A percentile compares a stretch with the other conserved stretches of the same genome.
Evolutionary conservation across 2,797 vertebrate species (phyloP).

Genomic region (Octomys mimax): DNA sequence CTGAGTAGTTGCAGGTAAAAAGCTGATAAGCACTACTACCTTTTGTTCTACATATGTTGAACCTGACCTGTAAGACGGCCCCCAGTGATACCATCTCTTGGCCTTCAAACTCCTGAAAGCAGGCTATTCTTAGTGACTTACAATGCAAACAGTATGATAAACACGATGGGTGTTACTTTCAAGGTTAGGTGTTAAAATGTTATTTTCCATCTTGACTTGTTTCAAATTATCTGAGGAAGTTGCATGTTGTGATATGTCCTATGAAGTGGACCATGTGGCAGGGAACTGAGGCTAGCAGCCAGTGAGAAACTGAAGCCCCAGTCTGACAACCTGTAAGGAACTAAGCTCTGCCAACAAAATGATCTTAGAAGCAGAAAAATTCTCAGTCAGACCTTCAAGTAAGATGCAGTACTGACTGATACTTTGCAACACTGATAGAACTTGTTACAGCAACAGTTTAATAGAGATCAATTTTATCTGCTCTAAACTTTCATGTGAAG

Average conservation of each 20-base stretch:
- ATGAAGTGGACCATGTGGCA: background rate
- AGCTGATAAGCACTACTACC: slow-evolving; percentile 85
- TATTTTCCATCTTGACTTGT: background rate
- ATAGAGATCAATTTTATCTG: background rate
- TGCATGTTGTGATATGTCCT: background rate
- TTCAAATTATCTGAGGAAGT: background rate
- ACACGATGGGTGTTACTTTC: background rate
- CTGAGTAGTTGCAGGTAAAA: slow-evolving; percentile 95
- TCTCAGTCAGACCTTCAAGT: background rate
- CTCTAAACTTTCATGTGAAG: slow-evolving; percentile 22
- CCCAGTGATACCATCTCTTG: background rate
- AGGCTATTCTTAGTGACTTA: background rate
- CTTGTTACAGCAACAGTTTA: background rate
- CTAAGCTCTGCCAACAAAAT: background rate
- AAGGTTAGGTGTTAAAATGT: background rate
- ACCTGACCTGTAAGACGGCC: slow-evolving; percentile 1
- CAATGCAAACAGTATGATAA: background rate
- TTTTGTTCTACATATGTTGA: background rate
- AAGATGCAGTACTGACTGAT: background rate
- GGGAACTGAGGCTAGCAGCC: background rate
- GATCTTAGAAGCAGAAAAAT: background rate
- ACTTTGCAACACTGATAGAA: background rate
- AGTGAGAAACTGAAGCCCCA: background rate
- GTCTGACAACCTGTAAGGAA: background rate
- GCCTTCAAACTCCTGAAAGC: slow-evolving; percentile 8